Base-by-base conservation (phyloP, 1,140 invertebrate species). In the Glossosoma conforme region DNA sequence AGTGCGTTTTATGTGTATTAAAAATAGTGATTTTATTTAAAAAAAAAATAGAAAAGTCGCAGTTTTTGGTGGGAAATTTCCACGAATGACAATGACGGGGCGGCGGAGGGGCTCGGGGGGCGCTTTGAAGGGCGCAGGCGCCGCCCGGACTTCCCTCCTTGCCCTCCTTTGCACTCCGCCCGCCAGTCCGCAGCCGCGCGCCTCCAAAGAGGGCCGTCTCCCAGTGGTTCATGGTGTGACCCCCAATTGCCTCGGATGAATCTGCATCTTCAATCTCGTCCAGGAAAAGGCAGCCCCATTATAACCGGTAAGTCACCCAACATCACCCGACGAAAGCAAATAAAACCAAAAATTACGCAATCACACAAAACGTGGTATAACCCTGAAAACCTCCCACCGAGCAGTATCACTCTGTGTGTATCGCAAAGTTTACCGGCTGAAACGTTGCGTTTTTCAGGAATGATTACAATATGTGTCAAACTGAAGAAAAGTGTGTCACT, bases 191-290 rank as follows among this genome's bases (percentile, higher is more conserved):
- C 48, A 42, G 48, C 41, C 44, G 41, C 33, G 24, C 48, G 48
- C 48, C 48, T 40, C 48, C 41, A 51, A 30, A 51, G 48, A 40
- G 18, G 41, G 33, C 37, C 4, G 21, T 25, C n/a, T 24, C 41
- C 14, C 41, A 51, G 40, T 51, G 41, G 48, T 51, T 40, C 30
- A 51, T 51, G 48, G 48, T 51, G 44, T 51, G 48, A 51, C 19
- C 14, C 15, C 41, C 48, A 51, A 20, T 44, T 20, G 48, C 48
- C 48, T 51, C 48, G 48, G 48, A 51, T 51, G 48, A 51, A 51
- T 32, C 48, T 21, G 20, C 48, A 9, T 17, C 24, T 20, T 35
- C 48, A 24, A 19, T 51, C 20, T 25, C 44, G 48, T 51, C 48
- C 32, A 36, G 35, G 14, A 35, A 25, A 35, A 24, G 38, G 41